Conservation (phyloP, 2,888 invertebrate species). For the Candidula unifasciata region DNA sequence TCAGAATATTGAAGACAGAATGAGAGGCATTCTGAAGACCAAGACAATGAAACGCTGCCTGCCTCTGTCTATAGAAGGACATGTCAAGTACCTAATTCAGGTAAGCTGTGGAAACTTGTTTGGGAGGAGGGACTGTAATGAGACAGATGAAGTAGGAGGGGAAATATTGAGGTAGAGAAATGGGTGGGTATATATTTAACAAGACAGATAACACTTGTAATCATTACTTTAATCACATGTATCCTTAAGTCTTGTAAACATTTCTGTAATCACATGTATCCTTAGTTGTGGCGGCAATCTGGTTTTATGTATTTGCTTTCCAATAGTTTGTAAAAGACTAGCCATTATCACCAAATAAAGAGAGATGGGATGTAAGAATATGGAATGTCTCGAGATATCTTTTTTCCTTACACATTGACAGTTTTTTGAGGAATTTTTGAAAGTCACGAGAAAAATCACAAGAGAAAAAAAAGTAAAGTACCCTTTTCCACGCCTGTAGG, state of each 20-base stretch:
- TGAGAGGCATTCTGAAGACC: constrained; percentile 84
- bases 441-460: too few species aligned
- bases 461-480: too few species aligned
- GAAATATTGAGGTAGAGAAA: neutral
- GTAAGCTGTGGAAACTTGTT: constrained; percentile 52
- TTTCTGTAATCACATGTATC: neutral
- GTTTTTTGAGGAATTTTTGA: too few species aligned
- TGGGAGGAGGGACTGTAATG: neutral
- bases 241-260: too few species aligned
- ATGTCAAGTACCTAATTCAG: constrained; percentile 92
- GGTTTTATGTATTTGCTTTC: neutral
- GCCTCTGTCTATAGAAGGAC: constrained; percentile 93
- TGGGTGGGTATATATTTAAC: neutral
- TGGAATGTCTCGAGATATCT: too few species aligned
- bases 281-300: neutral
- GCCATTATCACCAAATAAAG: too few species aligned
- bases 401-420: too few species aligned
- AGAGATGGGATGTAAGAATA: too few species aligned
- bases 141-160: neutral
- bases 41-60: constrained; percentile 77
- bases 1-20: constrained; percentile 88
- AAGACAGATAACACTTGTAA: too few species aligned
- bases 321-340: too few species aligned
- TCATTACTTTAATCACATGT: neutral
- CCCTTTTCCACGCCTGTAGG: too few species aligned